Conservation (phyloP, 2,797 vertebrate species). For the Sebastes iracundus region DNA sequence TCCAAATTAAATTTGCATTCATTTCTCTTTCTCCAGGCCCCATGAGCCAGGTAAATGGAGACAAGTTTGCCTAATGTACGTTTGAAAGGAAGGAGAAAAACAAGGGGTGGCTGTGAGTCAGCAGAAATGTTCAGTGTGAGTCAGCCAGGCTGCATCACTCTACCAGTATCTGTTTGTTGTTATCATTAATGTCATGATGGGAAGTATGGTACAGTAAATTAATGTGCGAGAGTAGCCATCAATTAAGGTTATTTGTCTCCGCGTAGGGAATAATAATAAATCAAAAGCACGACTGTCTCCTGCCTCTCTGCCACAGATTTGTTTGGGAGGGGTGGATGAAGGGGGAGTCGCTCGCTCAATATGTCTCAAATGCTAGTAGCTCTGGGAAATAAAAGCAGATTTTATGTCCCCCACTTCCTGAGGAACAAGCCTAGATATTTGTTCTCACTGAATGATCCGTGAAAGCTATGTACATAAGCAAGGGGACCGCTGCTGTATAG, state of each 20-base stretch:
- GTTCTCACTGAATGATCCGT: conserved; percentile 58
- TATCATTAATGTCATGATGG: conserved; percentile 49
- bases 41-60: conserved; percentile 31
- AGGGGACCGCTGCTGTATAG: neutral
- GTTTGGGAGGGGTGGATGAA: conserved; percentile 20
- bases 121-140: conserved; percentile 60
- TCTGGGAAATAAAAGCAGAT: conserved; percentile 19
- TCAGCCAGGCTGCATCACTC: conserved; percentile 34
- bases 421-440: conserved; percentile 46
- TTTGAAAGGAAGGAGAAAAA: conserved; percentile 35
- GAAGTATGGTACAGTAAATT: conserved; percentile 45
- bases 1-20: conserved; percentile 15
- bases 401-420: conserved; percentile 23
- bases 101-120: conserved; percentile 57
- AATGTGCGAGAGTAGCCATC: conserved; percentile 48
- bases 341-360: conserved; percentile 19
- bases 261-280: conserved; percentile 43
- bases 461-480: conserved; percentile 43
- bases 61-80: conserved; percentile 19
- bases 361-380: conserved; percentile 41
- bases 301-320: conserved; percentile 32
- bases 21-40: conserved; percentile 8
- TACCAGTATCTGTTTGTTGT: conserved; percentile 46
- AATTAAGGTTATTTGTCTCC: conserved; percentile 44
- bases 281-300: conserved; percentile 37